Evolutionary conservation across 2,797 vertebrate species (phyloP).

Genomic region (Hipposideros larvatus): DNA sequence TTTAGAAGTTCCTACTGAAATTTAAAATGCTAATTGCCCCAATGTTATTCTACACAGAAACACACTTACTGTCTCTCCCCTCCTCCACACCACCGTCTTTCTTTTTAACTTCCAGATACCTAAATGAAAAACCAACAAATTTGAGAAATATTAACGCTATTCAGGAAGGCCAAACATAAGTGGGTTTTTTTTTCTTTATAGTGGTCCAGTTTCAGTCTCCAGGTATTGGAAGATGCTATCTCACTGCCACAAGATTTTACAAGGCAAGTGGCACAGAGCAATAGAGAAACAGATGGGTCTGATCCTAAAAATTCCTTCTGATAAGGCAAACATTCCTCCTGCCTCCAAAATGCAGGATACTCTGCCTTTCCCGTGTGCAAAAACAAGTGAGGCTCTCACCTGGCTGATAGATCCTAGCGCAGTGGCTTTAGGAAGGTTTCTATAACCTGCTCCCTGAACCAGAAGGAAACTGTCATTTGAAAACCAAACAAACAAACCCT

Average conservation of each 20-base stretch:
- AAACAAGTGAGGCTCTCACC: background rate
- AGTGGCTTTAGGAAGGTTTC: background rate
- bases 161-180: background rate
- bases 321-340: background rate
- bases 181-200: background rate
- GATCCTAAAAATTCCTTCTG: background rate
- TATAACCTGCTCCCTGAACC: slow-evolving; percentile 29
- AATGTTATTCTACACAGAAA: background rate
- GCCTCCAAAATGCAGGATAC: background rate
- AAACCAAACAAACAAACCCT: background rate
- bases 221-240: background rate
- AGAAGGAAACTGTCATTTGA: slow-evolving; percentile 20
- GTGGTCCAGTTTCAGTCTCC: background rate
- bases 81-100: background rate
- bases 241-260: background rate
- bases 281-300: background rate
- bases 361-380: background rate
- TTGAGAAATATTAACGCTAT: background rate
- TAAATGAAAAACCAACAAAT: slow-evolving; percentile 26
- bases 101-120: background rate
- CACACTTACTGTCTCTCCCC: background rate
- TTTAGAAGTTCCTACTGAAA: background rate
- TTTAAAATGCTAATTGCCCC: slow-evolving; percentile 3
- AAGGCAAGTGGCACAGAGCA: background rate
- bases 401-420: background rate